Percentiles rank a stretch among this genome's conserved stretches.
Evolutionary conservation across 2,113 vertebrate genomes (phyloP).

Genomic region (Apteryx mantelli): DNA sequence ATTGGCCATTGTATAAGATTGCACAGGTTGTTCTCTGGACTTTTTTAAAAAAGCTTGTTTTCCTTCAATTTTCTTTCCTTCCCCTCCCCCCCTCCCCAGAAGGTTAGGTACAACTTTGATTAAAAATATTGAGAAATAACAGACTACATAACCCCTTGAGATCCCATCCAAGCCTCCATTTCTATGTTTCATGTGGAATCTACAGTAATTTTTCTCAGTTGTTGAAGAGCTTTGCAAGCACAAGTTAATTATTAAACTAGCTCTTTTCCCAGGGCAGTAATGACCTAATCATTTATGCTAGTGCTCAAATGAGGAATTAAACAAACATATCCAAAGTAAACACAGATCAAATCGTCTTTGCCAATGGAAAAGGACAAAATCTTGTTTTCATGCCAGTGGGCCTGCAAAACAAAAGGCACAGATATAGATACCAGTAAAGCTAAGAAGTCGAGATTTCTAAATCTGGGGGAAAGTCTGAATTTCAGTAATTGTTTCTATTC

Average conservation of each 20-base stretch:
- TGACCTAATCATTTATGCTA: conserved; percentile 35
- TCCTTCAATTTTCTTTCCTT: neutral
- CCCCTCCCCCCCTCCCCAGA: neutral
- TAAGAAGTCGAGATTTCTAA: neutral
- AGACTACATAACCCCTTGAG: neutral
- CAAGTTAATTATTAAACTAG: conserved; percentile 48
- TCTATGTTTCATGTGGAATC: neutral
- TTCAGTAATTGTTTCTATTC: neutral
- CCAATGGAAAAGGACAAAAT: conserved; percentile 19
- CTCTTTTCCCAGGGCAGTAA: conserved; percentile 14
- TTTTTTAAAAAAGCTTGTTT: neutral
- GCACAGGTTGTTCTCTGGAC: neutral
- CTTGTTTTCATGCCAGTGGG: neutral
- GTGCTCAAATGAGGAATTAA: conserved; percentile 29
- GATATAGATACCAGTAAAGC: neutral
- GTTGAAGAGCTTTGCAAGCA: neutral
- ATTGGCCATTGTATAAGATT: neutral
- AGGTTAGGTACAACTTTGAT: neutral
- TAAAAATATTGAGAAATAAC: conserved; percentile 3
- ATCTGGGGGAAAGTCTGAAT: neutral
- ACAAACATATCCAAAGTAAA: conserved; percentile 42
- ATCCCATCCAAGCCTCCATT: neutral
- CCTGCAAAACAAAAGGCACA: neutral
- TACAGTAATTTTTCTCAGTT: neutral
- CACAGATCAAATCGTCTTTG: neutral